Base-by-base conservation (phyloP, 2,797 vertebrate species). In the Tokudaia muenninki region DNA sequence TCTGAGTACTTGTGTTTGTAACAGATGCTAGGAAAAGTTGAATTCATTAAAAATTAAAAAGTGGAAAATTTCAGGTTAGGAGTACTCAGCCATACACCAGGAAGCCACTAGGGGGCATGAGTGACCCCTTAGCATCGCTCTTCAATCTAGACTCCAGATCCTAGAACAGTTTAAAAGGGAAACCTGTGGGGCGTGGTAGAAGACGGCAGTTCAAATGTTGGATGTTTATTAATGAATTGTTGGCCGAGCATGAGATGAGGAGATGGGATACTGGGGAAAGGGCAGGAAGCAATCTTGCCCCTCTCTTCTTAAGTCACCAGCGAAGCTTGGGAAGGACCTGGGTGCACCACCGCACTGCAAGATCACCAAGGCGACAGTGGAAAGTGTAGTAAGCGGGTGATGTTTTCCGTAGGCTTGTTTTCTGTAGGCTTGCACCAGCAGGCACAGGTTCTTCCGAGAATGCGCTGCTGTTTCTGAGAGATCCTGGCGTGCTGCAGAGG, bases 31-130 rank as follows among this genome's bases (percentile, higher is more conserved):
- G 57, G 55, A 52, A 75, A 74, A 59, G 26, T 82, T 65, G 26
- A 83, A 44, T 83, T 65, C 34, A 21, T 22, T 52, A 61, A 63
- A n/a, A 61, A 29, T 84, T 34, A 34, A 26, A n/a, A n/a, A 34
- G 44, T 1, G 44, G 26, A 57, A 50, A 50, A n/a, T 22, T 47
- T 41, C 29, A 13, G 79, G 50, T 37, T 6, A 26, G 14, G 9
- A 80, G 37, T 65, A 78, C 19, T 47, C 52, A 24, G 52, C 3
- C 6, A 26, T 41, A 6, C 31, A 7, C 29, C 57, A 11, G 14
- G 72, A 50, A 61, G 90, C 96, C 97, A 96, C 96, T 94, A 98
- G 98, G 90, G 92, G 97, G 97, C 86, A 75, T 67, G 17, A 92
- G 97, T 50, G 47, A 4, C 44, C 34, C 12, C 24, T 87, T 75